These are phyloP conservation scores for Oxycera nigricornis DNA, from an alignment of 2,888 invertebrate genomes.

Conservation along the genomic window DNA sequence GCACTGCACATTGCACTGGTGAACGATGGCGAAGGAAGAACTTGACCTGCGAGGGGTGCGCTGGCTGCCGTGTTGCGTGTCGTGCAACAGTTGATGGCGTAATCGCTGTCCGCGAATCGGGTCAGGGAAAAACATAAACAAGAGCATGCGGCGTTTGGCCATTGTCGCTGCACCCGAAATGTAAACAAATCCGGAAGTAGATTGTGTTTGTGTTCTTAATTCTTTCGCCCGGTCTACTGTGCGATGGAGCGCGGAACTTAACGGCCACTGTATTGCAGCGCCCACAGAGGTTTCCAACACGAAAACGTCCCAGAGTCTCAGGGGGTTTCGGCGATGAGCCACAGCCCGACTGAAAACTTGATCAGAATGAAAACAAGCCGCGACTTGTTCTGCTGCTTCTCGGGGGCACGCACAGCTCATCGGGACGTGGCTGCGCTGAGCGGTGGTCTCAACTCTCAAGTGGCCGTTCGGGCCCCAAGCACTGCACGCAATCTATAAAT, in stretches of 20 bases:
- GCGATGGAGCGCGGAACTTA: background rate
- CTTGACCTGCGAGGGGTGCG: background rate
- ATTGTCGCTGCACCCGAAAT: background rate
- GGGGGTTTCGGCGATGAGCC: background rate
- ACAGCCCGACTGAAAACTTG: constrained; percentile 1
- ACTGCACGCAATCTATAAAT: constrained; percentile 24
- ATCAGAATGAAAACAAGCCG: constrained; percentile 24
- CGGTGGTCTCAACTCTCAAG: background rate
- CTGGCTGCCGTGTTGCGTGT: background rate
- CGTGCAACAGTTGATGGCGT: background rate
- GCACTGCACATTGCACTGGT: background rate
- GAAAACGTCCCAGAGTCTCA: background rate
- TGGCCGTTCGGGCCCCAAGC: background rate
- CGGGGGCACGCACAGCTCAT: background rate
- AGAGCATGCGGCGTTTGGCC: background rate
- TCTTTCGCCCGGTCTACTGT: background rate
- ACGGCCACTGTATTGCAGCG: background rate
- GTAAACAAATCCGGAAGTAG: background rate
- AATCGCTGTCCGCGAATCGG: background rate
- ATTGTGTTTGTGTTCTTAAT: background rate
- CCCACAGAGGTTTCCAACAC: background rate
- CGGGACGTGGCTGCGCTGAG: background rate
- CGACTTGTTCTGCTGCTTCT: background rate
- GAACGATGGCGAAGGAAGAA: background rate
- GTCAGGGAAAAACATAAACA: background rate